A percentile compares a stretch with the other conserved stretches of the same genome.
Conservation (phyloP, 2,113 vertebrate species). For the Melanostigma gelatinosum region DNA sequence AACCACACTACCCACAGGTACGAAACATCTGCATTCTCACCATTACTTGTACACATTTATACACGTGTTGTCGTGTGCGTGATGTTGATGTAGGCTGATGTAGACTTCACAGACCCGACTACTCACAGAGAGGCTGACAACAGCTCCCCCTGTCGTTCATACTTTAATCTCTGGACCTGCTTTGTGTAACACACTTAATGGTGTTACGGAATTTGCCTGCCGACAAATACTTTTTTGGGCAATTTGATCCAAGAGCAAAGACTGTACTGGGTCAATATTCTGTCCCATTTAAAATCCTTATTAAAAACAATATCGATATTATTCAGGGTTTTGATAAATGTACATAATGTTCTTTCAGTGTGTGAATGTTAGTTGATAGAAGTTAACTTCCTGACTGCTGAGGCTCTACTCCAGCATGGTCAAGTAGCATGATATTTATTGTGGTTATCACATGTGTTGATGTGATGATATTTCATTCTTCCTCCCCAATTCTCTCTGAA, state of each 20-base stretch:
- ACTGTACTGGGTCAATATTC: neutral
- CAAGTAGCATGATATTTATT: neutral
- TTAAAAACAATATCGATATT: neutral
- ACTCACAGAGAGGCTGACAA: conserved; percentile 4
- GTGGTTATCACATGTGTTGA: neutral
- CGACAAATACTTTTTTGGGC: neutral
- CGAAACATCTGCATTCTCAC: neutral
- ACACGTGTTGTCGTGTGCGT: neutral
- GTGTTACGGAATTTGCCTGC: neutral
- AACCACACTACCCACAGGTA: conserved; percentile 92
- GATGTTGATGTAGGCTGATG: neutral
- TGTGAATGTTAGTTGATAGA: neutral
- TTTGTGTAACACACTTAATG: neutral
- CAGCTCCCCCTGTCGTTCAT: conserved; percentile 57
- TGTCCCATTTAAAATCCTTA: neutral
- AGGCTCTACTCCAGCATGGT: neutral
- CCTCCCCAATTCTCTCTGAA: neutral
- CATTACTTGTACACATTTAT: neutral
- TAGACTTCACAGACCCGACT: neutral
- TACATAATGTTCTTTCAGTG: neutral
- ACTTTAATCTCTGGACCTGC: neutral
- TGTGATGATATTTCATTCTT: neutral
- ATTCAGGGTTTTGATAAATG: neutral
- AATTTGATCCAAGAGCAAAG: neutral
- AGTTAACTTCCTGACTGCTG: neutral